Conservation (phyloP, 2,888 invertebrate species). For the Entomobrya multifasciata region DNA sequence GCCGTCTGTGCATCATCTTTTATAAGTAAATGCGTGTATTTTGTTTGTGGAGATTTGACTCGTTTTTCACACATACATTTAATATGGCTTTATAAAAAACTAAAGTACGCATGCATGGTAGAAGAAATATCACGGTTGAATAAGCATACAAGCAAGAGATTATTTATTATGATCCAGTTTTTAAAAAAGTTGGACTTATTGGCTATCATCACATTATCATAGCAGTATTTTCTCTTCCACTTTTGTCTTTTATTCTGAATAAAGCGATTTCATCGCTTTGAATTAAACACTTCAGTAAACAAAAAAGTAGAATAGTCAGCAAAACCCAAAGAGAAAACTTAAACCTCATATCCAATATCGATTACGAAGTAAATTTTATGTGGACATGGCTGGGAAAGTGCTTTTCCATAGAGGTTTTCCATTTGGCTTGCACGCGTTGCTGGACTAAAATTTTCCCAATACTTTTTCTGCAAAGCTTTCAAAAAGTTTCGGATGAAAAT, state of each 20-base stretch:
- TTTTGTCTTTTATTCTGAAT: not conserved
- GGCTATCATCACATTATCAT: slow-evolving; percentile 65
- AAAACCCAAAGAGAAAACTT: too few relatives aligned
- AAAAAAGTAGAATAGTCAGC: not conserved
- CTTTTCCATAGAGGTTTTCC: too few relatives aligned
- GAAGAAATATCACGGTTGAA: not conserved
- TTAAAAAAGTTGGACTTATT: slow-evolving; percentile 55
- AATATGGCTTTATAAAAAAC: not conserved
- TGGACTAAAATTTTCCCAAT: too few relatives aligned
- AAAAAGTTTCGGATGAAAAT: too few relatives aligned
- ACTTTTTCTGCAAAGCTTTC: too few relatives aligned
- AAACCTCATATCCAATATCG: too few relatives aligned
- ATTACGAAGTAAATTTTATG: too few relatives aligned
- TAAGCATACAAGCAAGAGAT: not conserved
- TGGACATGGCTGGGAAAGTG: too few relatives aligned
- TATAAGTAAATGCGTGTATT: not conserved
- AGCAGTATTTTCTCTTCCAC: too few relatives aligned
- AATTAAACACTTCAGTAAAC: slow-evolving; percentile 9
- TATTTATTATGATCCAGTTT: slow-evolving; percentile 54
- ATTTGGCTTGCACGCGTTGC: too few relatives aligned
- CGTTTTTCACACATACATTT: not conserved
- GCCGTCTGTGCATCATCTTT: not conserved
- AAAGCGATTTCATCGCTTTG: slow-evolving; percentile 1
- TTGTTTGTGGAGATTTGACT: not conserved
- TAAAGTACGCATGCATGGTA: not conserved